Evolutionary conservation across 2,797 vertebrate genomes (phyloP).

Genomic region (Argya squamiceps): DNA sequence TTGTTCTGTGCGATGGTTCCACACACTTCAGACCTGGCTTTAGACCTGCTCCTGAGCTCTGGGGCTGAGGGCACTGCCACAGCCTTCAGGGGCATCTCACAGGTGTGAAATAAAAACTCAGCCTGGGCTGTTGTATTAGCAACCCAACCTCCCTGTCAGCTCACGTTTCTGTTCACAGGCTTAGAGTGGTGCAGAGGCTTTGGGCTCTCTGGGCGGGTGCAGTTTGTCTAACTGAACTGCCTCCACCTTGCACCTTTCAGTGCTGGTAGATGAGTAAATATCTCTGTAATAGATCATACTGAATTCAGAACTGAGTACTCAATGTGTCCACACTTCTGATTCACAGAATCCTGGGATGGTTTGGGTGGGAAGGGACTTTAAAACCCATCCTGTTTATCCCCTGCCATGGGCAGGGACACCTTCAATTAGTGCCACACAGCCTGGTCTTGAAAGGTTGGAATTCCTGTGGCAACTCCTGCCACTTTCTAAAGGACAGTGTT

Average conservation of each 20-base stretch:
- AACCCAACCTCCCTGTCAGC: background rate
- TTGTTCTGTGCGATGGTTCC: constrained; percentile 83
- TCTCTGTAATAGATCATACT: fast-evolving
- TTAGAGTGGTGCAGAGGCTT: background rate
- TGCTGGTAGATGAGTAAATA: background rate
- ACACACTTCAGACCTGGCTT: constrained; percentile 57
- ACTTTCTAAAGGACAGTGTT: background rate
- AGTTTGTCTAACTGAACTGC: background rate
- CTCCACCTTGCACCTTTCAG: background rate
- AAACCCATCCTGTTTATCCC: background rate
- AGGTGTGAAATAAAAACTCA: background rate
- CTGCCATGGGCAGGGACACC: background rate
- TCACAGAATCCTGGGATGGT: background rate
- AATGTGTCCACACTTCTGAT: background rate
- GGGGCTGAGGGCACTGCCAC: fast-evolving
- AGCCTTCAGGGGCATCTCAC: background rate
- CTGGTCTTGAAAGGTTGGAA: background rate
- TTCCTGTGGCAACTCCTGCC: background rate
- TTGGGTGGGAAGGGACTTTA: background rate
- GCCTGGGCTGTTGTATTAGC: background rate
- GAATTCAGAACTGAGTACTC: background rate
- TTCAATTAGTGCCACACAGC: background rate
- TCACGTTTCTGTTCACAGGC: background rate
- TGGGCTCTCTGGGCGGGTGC: background rate
- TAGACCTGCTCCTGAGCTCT: fast-evolving